Base-by-base conservation (phyloP, 2,113 vertebrate species). In the Agelaius phoeniceus region DNA sequence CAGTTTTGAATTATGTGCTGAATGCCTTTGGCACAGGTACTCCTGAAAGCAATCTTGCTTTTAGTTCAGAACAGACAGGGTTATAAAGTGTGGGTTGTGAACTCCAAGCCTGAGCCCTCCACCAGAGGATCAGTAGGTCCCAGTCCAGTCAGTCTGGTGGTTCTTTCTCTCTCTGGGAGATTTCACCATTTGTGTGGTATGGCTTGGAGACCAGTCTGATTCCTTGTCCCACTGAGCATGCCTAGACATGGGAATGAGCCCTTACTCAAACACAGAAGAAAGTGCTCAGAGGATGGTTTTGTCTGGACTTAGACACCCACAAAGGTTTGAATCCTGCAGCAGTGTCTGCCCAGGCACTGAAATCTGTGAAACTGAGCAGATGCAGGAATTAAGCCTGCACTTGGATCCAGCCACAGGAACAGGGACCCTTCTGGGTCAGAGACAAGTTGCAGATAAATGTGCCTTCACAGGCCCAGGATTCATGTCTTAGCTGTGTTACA, bases 31-130 rank as follows among this genome's bases (percentile, higher is more conserved):
- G 46, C 37, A 71, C 28, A 48, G n/a, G 31, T 39, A 76, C 41
- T 49, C 27, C 67, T 73, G 67, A 95, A 83, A 62, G 35, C 15
- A 69, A 26, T 69, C 41, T 58, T 71, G 59, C 17, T 74, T 73
- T 81, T 59, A 51, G 22, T 71, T 30, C n/a, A 89, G 55, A 66
- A 57, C 52, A 69, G 13, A 71, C 35, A n/a, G 59, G 33, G 23
- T 35, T 30, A n/a, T 30, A 28, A 0, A 0, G 16, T 28, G 7
- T 62, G n/a, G 8, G 2, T 7, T 74, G 26, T 55, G 59, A 69
- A 49, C 15, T 48, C 63, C 31, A 58, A 77, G 26, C 46, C 15
- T 5, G 5, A 27, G 16, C 22, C 58, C 24, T 80, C 26, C 63
- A 41, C 10, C 21, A 20, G 31, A 54, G 28, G 13, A 54, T 61